Evolutionary conservation across 2,113 vertebrate species (phyloP).

Genomic region (Forbesichthys papilliferus): DNA sequence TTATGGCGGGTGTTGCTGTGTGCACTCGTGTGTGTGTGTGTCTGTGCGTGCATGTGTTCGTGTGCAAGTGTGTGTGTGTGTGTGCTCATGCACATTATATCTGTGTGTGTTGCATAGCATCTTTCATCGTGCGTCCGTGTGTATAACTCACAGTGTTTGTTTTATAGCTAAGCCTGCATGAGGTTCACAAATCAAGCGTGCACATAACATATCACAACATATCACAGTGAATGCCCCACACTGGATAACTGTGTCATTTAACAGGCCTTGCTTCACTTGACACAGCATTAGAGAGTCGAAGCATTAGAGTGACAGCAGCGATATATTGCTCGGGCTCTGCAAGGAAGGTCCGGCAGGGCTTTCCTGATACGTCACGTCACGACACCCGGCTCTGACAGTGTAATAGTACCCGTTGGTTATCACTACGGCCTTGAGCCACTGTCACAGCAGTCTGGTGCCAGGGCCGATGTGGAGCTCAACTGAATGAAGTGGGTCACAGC

Average conservation of each 20-base stretch:
- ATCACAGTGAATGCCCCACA: background rate
- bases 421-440: constrained; percentile 54
- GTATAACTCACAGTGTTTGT: background rate
- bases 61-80: background rate
- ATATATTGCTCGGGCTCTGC: constrained; percentile 33
- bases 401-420: constrained; percentile 41
- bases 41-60: background rate
- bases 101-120: no score
- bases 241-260: constrained; percentile 48
- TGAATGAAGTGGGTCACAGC: constrained; percentile 72
- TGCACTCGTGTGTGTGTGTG: constrained; percentile 17
- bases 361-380: constrained; percentile 11
- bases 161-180: background rate
- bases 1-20: constrained; percentile 6
- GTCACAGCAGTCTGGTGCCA: constrained; percentile 60
- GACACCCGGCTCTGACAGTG: constrained; percentile 63
- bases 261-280: constrained; percentile 51
- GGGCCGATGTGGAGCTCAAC: constrained; percentile 63
- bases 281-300: constrained; percentile 11
- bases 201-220: background rate
- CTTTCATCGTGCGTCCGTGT: no score
- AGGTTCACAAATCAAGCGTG: background rate
- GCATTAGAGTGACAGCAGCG: constrained; percentile 7
- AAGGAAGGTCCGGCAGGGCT: background rate
- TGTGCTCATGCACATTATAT: background rate